Evolutionary conservation across 2,797 vertebrate genomes (phyloP).

Genomic region (Coregonus ussuriensis): DNA sequence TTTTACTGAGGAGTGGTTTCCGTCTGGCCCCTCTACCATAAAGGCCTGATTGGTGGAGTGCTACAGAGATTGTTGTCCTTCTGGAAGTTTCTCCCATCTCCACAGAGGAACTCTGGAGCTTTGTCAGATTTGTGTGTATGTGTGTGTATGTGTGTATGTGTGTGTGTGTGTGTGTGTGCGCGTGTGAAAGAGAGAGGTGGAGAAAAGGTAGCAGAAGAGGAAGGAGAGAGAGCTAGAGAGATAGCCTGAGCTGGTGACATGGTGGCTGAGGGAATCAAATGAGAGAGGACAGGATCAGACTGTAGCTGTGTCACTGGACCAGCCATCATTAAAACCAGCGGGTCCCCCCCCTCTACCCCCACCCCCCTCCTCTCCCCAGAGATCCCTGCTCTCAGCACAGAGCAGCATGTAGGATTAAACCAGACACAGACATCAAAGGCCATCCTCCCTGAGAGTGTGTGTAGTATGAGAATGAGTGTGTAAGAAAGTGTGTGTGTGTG

Average conservation of each 20-base stretch:
- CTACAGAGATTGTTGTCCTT: no score
- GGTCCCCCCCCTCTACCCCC: not conserved
- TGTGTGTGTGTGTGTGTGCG: not conserved
- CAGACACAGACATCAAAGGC: constrained; percentile 45
- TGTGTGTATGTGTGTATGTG: not conserved
- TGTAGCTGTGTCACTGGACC: constrained; percentile 6
- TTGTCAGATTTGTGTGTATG: no score
- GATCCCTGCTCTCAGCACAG: constrained; percentile 10
- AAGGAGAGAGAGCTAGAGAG: constrained; percentile 3
- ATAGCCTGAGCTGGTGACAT: not conserved
- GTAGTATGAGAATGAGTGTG: not conserved
- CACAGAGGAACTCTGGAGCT: no score
- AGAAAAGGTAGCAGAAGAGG: not conserved
- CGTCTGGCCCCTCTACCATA: no score
- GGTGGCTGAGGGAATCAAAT: constrained; percentile 5
- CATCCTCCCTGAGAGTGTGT: constrained; percentile 27
- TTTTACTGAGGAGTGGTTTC: no score
- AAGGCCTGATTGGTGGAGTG: no score
- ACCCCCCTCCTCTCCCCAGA: not conserved
- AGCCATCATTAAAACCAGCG: constrained; percentile 27
- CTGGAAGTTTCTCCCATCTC: no score
- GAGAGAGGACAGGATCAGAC: constrained; percentile 12
- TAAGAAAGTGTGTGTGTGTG: constrained; percentile 13
- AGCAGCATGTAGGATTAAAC: constrained; percentile 44
- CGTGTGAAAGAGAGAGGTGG: not conserved